These are phyloP conservation scores for Pseudoips prasinana DNA, from an alignment of 2,888 invertebrate species.

Conservation along the genomic window DNA sequence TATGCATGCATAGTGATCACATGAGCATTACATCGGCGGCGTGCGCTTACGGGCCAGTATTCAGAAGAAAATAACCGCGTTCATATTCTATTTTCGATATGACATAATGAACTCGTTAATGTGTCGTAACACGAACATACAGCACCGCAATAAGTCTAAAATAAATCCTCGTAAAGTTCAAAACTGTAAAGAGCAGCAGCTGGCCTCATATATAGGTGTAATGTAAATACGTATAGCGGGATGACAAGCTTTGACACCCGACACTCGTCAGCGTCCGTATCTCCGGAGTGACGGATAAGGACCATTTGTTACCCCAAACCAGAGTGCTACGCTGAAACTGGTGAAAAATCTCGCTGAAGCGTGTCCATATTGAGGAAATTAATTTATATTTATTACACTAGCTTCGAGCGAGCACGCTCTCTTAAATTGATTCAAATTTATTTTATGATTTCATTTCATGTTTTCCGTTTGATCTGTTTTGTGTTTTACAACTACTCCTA, in stretches of 20 bases:
- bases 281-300: slow-evolving; percentile 61
- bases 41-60: background rate
- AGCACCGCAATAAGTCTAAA: slow-evolving; percentile 34
- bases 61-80: slow-evolving; percentile 10
- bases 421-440: slow-evolving; percentile 15
- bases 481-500: slow-evolving; percentile 6
- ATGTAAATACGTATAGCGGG: slow-evolving; percentile 29
- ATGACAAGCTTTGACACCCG: slow-evolving; percentile 60
- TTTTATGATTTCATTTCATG: background rate
- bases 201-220: slow-evolving; percentile 32
- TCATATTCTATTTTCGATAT: slow-evolving; percentile 28
- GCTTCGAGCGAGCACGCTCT: slow-evolving; percentile 13
- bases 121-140: slow-evolving; percentile 34
- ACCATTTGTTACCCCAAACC: slow-evolving; percentile 57
- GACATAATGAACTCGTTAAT: slow-evolving; percentile 40
- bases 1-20: too few species aligned
- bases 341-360: slow-evolving; percentile 34
- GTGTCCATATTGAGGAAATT: slow-evolving; percentile 30
- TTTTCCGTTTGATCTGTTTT: slow-evolving; percentile 14
- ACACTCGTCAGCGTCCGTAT: slow-evolving; percentile 58
- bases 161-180: slow-evolving; percentile 44
- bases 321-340: slow-evolving; percentile 37
- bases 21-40: too few species aligned
- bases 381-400: slow-evolving; percentile 26
- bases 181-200: slow-evolving; percentile 33